These are phyloP conservation scores for Tribolium freemani DNA, from an alignment of 2,888 invertebrate species.

Conservation along the genomic window DNA sequence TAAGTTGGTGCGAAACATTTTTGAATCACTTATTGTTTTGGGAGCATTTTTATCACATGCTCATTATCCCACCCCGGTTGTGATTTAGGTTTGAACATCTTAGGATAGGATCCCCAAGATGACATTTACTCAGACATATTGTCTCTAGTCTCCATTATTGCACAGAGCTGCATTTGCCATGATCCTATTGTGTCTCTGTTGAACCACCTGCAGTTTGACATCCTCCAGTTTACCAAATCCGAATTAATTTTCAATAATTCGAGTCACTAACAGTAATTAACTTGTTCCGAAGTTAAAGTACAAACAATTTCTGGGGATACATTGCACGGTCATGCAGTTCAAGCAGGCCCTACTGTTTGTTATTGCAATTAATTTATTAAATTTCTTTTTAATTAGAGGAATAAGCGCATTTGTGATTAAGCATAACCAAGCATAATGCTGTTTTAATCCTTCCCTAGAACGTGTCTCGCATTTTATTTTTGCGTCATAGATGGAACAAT, in stretches of 20 bases:
- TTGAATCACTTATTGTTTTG: too few relatives aligned
- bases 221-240: not conserved
- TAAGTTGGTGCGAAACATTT: too few relatives aligned
- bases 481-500: too few relatives aligned
- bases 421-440: not conserved
- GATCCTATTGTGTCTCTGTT: not conserved
- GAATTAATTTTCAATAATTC: not conserved
- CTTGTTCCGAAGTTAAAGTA: too few relatives aligned
- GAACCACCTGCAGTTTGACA: not conserved
- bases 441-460: not conserved
- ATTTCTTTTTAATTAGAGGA: constrained; percentile 7
- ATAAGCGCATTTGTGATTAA: not conserved
- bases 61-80: too few relatives aligned
- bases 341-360: not conserved
- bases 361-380: constrained; percentile 1
- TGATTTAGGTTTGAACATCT: too few relatives aligned
- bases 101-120: too few relatives aligned
- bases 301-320: too few relatives aligned
- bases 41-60: too few relatives aligned
- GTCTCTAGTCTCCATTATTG: not conserved
- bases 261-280: not conserved
- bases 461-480: too few relatives aligned
- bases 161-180: not conserved
- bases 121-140: not conserved
- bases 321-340: too few relatives aligned